These are phyloP conservation scores for Ardeotis arabs DNA, from an alignment of 2,113 vertebrate genomes.

Conservation along the genomic window DNA sequence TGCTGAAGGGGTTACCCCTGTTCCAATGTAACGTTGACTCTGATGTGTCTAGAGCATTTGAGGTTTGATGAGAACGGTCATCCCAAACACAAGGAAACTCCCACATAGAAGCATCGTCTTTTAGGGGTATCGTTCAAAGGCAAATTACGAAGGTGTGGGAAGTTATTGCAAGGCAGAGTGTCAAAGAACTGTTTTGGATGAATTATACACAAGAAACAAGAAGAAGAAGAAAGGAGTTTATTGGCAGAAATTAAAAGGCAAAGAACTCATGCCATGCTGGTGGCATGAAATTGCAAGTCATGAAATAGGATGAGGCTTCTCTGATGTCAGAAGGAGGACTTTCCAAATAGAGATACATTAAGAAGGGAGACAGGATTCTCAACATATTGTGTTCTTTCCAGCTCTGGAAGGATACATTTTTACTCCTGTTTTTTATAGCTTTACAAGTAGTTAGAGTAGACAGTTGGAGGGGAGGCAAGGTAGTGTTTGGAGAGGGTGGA, in stretches of 20 bases:
- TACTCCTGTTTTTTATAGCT: neutral
- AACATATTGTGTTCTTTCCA: neutral
- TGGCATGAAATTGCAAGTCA: neutral
- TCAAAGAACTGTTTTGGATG: neutral
- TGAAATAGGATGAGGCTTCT: neutral
- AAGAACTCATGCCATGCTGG: neutral
- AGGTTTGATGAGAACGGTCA: neutral
- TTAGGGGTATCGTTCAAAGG: neutral
- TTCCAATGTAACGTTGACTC: neutral
- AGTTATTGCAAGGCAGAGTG: neutral
- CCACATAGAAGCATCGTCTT: neutral
- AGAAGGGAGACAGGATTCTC: neutral
- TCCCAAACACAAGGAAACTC: neutral
- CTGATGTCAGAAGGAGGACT: neutral
- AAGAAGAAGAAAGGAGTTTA: neutral
- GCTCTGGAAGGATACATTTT: neutral
- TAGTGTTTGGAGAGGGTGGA: neutral
- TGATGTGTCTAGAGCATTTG: accelerated
- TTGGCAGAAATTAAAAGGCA: neutral
- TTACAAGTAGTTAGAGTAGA: neutral
- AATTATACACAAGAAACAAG: neutral
- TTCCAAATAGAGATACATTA: neutral
- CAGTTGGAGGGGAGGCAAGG: neutral
- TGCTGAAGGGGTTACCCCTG: neutral
- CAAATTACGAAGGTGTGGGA: neutral